A percentile compares a stretch with the other conserved stretches of the same genome.
phyloP scores from a whole-genome alignment of 2,888 invertebrate species.

The Drosophila falleni region DNA sequence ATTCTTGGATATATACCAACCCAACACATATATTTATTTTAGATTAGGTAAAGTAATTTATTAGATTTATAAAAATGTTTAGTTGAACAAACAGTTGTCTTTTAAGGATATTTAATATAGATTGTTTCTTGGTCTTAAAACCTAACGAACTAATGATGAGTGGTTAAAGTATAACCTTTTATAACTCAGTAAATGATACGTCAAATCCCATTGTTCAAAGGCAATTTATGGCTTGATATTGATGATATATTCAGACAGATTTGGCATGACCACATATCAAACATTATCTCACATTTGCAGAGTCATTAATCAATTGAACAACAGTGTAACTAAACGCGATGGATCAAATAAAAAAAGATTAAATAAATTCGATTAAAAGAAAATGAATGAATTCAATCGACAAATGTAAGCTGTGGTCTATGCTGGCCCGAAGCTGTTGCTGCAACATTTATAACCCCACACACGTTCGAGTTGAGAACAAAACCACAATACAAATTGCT shows the following conservation, averaged over 20 bases:
- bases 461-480: slow-evolving; percentile 19
- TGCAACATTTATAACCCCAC: slow-evolving; percentile 17
- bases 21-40: too few relatives aligned
- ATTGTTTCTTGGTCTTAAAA: neutral
- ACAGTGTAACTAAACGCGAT: slow-evolving; percentile 41
- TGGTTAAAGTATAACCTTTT: neutral
- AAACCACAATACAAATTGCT: slow-evolving; percentile 44
- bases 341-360: neutral
- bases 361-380: slow-evolving; percentile 20
- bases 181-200: neutral
- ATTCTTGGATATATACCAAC: too few relatives aligned
- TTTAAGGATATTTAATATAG: too few relatives aligned
- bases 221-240: slow-evolving; percentile 1
- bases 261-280: slow-evolving; percentile 2
- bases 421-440: neutral
- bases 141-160: neutral
- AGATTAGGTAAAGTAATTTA: too few relatives aligned
- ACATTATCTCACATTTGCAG: slow-evolving; percentile 18
- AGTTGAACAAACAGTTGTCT: too few relatives aligned
- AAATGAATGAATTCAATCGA: slow-evolving; percentile 43
- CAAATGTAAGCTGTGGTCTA: slow-evolving; percentile 11
- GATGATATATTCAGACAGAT: slow-evolving; percentile 16
- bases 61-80: too few relatives aligned
- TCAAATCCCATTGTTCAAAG: neutral
- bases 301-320: slow-evolving; percentile 49